Percentiles rank a stretch among this genome's conserved stretches.
Conservation (phyloP, 2,797 vertebrate species). For the Intellagama lesueurii region DNA sequence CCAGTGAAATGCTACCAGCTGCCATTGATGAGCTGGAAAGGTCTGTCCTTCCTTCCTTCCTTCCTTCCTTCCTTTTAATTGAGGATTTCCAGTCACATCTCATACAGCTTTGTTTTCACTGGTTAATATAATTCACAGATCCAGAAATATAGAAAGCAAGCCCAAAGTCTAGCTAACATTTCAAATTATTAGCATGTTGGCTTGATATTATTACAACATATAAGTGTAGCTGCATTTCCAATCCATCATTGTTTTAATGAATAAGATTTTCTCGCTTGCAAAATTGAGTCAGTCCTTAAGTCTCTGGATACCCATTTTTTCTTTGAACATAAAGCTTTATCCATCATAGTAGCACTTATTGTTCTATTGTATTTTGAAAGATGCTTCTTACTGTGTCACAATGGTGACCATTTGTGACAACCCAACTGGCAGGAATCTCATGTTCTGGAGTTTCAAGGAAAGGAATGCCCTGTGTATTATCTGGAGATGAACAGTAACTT, state of each 20-base stretch:
- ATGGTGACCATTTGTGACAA: not conserved
- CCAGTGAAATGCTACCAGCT: constrained; percentile 32
- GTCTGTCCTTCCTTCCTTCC: too few species aligned
- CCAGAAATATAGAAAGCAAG: not conserved
- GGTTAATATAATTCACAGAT: constrained; percentile 14
- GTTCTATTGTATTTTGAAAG: not conserved
- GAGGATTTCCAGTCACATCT: constrained; percentile 23
- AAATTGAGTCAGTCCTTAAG: not conserved
- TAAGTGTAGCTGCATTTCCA: not conserved
- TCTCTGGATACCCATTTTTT: constrained; percentile 37
- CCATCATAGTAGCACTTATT: constrained; percentile 25
- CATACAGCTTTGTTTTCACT: constrained; percentile 20
- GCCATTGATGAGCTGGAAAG: constrained; percentile 1
- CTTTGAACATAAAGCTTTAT: constrained; percentile 29
- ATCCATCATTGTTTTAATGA: constrained; percentile 14
- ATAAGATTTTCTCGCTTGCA: constrained; percentile 2
- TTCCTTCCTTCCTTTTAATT: not conserved
- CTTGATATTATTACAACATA: not conserved
- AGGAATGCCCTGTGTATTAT: not conserved
- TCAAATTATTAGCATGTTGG: not conserved
- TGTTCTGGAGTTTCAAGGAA: not conserved
- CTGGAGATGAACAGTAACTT: not conserved
- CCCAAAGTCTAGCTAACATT: constrained; percentile 1
- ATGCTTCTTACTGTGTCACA: not conserved
- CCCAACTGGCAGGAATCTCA: not conserved